Evolutionary conservation across 1,140 invertebrate genomes (phyloP).

Genomic region (Dinothrombium tinctorium): DNA sequence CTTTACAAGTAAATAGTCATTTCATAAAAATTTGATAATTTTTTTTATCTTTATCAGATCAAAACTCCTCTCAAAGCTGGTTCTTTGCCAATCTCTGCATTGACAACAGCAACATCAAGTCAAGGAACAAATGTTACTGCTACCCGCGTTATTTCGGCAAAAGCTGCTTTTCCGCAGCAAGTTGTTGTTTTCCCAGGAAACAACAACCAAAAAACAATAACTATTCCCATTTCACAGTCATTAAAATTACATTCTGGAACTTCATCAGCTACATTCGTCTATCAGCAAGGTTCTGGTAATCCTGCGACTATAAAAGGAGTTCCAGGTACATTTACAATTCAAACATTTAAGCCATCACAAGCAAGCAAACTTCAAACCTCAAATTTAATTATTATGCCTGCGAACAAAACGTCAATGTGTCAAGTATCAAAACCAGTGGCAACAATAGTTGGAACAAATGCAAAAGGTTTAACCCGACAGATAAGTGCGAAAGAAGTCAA

Average conservation of each 20-base stretch:
- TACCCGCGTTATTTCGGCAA: background rate
- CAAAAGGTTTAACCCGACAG: too few relatives aligned
- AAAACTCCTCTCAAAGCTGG: background rate
- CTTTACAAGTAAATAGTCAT: background rate
- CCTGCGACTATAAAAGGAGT: background rate
- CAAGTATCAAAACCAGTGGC: too few relatives aligned
- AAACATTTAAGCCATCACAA: constrained; percentile 2
- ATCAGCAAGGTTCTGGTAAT: background rate
- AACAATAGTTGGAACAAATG: too few relatives aligned
- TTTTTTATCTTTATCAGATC: background rate
- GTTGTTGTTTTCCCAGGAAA: background rate
- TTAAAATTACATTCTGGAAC: background rate
- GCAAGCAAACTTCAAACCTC: background rate
- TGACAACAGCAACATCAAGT: background rate
- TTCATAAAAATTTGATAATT: background rate
- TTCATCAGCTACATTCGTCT: background rate
- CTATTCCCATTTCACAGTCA: constrained; percentile 3
- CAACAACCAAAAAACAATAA: constrained; percentile 2
- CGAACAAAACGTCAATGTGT: background rate
- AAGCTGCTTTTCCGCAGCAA: background rate
- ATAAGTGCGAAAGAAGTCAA: too few relatives aligned
- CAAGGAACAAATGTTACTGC: background rate
- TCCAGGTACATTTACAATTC: constrained; percentile 2
- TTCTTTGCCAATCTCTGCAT: background rate
- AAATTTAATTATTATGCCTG: background rate